Base-by-base conservation (phyloP, 2,113 vertebrate genomes). In the Clarias magur region DNA sequence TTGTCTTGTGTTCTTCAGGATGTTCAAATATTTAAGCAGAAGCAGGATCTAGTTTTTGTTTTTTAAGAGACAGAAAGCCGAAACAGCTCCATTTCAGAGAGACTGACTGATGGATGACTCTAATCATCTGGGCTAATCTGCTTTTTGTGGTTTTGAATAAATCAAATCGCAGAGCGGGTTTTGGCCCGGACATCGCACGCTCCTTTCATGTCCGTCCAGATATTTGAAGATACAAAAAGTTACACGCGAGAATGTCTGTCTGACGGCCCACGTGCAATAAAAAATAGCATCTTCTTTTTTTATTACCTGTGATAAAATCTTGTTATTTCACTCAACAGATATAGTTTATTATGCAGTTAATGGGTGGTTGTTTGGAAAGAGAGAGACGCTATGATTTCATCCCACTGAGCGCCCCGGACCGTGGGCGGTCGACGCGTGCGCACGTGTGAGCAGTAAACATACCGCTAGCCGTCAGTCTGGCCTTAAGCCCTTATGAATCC, bases 101-200 rank as follows among this genome's bases (percentile, higher is more conserved):
- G 62, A 57, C 82, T 56, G 53, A 9, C 19, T 82, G 76, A 82
- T 60, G 54, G 68, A 89, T 27, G 70, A 38, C 78, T 89, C 76
- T 3, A 76, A 85, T 53, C 30, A 48, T 82, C 56, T 82, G 30
- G 67, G 48, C 88, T 89, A 85, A 87, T 89, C 88, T 85, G 88
- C 70, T 85, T 83, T 87, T 87, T 42, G 68, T 89, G 83, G 60
- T 54, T 87, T 57, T 54, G 60, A 59, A 67, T 78, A 65, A 85
- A 79, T 59, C 25, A 60, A 82, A 76, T 34, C 79, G 27, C 76
- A 76, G 85, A 3, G 4, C 86, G 76, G 67, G 73, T 80, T 38
- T 80, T 68, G 80, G 85, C 75, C 85, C 21, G 54, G 76, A 80
- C 73, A 56, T 67, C 60, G 6, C 57, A 7, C 79, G 23, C 85